Conservation (phyloP, 2,797 vertebrate species). For the Anolis apletophallus region DNA sequence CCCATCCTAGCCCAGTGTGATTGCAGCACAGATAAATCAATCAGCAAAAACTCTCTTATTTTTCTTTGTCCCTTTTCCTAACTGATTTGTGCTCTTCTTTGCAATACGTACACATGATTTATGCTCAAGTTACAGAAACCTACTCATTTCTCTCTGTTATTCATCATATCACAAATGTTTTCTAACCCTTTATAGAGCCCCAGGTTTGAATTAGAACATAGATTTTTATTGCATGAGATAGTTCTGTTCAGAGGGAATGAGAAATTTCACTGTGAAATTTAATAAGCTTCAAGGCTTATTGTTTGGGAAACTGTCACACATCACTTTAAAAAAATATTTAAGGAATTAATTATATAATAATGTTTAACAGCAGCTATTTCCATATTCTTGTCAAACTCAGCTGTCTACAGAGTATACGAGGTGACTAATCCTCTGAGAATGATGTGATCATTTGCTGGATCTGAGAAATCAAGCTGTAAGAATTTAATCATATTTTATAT, state of each 20-base stretch:
- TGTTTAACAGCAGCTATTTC: slow-evolving; percentile 57
- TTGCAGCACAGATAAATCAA: no score
- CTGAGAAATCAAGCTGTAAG: slow-evolving; percentile 40
- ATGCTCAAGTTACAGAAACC: not conserved
- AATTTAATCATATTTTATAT: not conserved
- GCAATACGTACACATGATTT: not conserved
- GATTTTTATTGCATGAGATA: slow-evolving; percentile 57
- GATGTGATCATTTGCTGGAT: slow-evolving; percentile 61
- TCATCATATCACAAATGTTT: not conserved
- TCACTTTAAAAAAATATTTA: slow-evolving; percentile 61
- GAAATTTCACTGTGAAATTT: slow-evolving; percentile 58
- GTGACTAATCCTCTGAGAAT: slow-evolving; percentile 44
- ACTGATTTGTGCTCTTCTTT: no score
- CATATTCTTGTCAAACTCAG: slow-evolving; percentile 63
- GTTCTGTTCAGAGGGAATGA: slow-evolving; percentile 38
- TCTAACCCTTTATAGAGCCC: slow-evolving; percentile 8
- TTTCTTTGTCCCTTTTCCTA: no score
- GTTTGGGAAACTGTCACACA: slow-evolving; percentile 57
- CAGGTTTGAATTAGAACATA: slow-evolving; percentile 36
- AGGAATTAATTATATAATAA: slow-evolving; percentile 52
- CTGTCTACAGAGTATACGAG: slow-evolving; percentile 57
- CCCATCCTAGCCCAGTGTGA: no score
- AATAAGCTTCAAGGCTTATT: slow-evolving; percentile 58
- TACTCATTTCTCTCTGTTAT: not conserved
- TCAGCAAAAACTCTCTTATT: no score